Evolutionary conservation across 2,113 vertebrate species (phyloP), one percentile per base, ranked within the genome.

Genomic region (Myiozetetes cayanensis): DNA sequence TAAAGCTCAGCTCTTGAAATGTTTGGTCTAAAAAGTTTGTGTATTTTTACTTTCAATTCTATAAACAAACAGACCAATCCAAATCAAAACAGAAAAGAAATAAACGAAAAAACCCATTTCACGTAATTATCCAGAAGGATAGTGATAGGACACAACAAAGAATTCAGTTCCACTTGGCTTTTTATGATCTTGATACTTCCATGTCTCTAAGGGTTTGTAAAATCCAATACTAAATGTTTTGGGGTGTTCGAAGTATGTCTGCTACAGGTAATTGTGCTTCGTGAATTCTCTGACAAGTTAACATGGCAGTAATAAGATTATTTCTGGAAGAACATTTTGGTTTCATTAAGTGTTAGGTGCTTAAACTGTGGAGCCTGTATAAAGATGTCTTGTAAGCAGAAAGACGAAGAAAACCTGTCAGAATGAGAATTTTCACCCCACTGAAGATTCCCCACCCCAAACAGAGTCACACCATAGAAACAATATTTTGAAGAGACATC

Each of bases 291-390:
- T 78, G 70, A 53, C 65, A 75, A 88, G 47, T 70, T 88, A 68
- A 61, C 1, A 1, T 76, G 7, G 25, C 1, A 3, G 30, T 86
- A 75, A 43, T 30, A 75, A 65, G 49, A 90, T 62, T 61, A 33
- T 41, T 94, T 67, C 73, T 81, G 70, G 44, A 84, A 84, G 61
- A 87, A 43, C 43, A 2, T 78, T 89, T 89, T 93, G 59, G 9
- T 83, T 86, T 77, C 67, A 27, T 88, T 55, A 72, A 74, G 39
- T 71, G 65, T 47, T 85, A 85, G 21, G 9, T 62, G 30, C 39
- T 93, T 92, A 88, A 94, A 55, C 39, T 83, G 23, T 53, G 25
- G 61, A 88, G 70, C 39, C 24, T 74, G 18, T 47, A 7, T 31
- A 33, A 56, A 80, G 75, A 37, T 10, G 21, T 71, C 24, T 81